Percentiles rank a stretch among this genome's conserved stretches.
phyloP scores from a whole-genome alignment of 2,797 vertebrate genomes.

The Phoebastria nigripes region DNA sequence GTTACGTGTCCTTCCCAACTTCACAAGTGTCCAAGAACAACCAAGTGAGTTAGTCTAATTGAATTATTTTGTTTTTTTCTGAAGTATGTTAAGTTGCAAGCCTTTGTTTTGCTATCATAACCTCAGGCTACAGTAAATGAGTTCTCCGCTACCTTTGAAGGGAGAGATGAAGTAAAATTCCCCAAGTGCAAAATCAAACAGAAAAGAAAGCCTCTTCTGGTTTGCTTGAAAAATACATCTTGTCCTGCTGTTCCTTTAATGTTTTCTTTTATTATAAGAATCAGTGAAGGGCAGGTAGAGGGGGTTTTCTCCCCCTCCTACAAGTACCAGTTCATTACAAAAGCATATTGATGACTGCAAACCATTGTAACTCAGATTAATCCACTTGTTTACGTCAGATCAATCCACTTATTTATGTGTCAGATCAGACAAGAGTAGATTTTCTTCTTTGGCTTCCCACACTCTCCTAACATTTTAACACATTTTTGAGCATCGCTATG shows the following conservation, averaged over 20 bases:
- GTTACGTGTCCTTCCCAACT: conserved; percentile 34
- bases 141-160: conserved; percentile 84
- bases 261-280: conserved; percentile 74
- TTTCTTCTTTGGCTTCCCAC: conserved; percentile 7
- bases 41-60: conserved; percentile 77
- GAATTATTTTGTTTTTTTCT: conserved; percentile 77
- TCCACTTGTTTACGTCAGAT: conserved; percentile 42
- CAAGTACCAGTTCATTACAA: conserved; percentile 16
- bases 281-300: conserved; percentile 78
- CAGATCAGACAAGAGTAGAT: background rate
- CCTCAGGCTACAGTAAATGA: conserved; percentile 84
- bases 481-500: background rate
- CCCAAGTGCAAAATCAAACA: conserved; percentile 86
- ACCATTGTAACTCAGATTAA: conserved; percentile 26
- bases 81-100: conserved; percentile 73
- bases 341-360: background rate
- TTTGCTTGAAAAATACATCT: conserved; percentile 80
- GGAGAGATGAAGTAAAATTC: conserved; percentile 83
- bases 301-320: background rate
- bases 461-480: conserved; percentile 26
- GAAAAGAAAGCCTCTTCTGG: conserved; percentile 78
- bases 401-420: conserved; percentile 28
- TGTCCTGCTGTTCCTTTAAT: conserved; percentile 79
- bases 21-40: conserved; percentile 53
- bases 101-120: conserved; percentile 81